A percentile compares a stretch with the other conserved stretches of the same genome.
Evolutionary conservation across 2,113 vertebrate genomes (phyloP).

Genomic region (Atlantisia rogersi): DNA sequence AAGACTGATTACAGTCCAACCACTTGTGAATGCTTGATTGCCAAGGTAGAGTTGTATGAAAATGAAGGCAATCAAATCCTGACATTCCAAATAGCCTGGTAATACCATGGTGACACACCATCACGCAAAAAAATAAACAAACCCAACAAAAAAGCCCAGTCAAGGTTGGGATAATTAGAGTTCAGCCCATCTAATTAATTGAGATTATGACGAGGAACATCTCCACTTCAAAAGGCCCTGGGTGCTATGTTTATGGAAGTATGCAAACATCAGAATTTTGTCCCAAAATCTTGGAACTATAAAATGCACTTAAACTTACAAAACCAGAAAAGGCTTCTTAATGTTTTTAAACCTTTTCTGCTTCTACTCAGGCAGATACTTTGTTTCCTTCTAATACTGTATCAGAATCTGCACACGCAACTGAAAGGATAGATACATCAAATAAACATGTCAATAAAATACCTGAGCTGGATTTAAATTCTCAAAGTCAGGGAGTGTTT

Average conservation of each 20-base stretch:
- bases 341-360: not conserved
- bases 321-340: not conserved
- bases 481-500: fast-evolving
- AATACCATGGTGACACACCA: not conserved
- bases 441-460: not conserved
- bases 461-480: not conserved
- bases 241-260: not conserved
- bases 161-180: not conserved
- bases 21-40: not conserved
- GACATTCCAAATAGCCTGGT: not conserved
- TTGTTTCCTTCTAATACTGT: not conserved
- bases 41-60: not conserved
- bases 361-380: not conserved
- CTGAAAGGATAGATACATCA: not conserved
- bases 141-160: too few relatives aligned
- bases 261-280: not conserved
- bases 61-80: not conserved
- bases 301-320: not conserved
- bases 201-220: not conserved
- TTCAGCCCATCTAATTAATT: not conserved
- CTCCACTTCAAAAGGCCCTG: not conserved
- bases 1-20: not conserved
- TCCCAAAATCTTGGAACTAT: not conserved
- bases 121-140: not conserved
- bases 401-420: not conserved